phyloP scores from a whole-genome alignment of 1,140 invertebrate species.

The Drosophila nigrodunni region DNA sequence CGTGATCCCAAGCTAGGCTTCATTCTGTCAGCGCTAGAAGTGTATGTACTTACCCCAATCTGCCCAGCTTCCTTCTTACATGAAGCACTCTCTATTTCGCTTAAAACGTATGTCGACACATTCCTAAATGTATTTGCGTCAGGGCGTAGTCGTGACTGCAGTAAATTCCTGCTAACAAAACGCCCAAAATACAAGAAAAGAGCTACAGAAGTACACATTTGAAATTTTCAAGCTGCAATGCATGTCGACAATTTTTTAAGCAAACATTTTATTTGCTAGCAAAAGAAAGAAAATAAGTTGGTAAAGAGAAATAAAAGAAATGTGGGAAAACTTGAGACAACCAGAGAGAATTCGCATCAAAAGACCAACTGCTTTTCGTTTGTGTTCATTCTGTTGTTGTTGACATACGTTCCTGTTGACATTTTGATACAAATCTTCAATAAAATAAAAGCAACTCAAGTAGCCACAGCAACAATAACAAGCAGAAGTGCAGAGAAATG shows the following conservation, averaged over 20 bases:
- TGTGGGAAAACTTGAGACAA: conserved; percentile 61
- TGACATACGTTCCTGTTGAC: conserved; percentile 73
- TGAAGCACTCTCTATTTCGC: not conserved
- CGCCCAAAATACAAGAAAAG: conserved; percentile 20
- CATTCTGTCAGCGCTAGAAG: conserved; percentile 22
- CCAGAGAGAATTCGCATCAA: conserved; percentile 63
- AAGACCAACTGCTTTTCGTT: conserved; percentile 62
- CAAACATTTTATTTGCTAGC: conserved; percentile 75
- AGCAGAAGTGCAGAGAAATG: conserved; percentile 16
- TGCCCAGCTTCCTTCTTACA: not conserved
- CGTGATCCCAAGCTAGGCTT: conserved; percentile 1
- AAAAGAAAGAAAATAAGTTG: conserved; percentile 21
- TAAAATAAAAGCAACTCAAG: conserved; percentile 77
- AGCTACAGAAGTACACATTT: conserved; percentile 57
- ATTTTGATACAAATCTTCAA: conserved; percentile 80
- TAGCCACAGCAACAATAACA: conserved; percentile 49
- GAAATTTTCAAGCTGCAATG: conserved; percentile 62
- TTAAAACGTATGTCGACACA: conserved; percentile 61
- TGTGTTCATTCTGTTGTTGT: conserved; percentile 40
- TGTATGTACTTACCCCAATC: conserved; percentile 1
- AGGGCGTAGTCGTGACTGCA: conserved; percentile 70
- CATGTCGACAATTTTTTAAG: conserved; percentile 79
- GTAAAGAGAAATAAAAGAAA: not conserved
- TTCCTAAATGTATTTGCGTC: conserved; percentile 76
- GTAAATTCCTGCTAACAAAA: conserved; percentile 72